A percentile compares a stretch with the other conserved stretches of the same genome.
phyloP scores from a whole-genome alignment of 2,888 invertebrate species.

The Biston stratarius region DNA sequence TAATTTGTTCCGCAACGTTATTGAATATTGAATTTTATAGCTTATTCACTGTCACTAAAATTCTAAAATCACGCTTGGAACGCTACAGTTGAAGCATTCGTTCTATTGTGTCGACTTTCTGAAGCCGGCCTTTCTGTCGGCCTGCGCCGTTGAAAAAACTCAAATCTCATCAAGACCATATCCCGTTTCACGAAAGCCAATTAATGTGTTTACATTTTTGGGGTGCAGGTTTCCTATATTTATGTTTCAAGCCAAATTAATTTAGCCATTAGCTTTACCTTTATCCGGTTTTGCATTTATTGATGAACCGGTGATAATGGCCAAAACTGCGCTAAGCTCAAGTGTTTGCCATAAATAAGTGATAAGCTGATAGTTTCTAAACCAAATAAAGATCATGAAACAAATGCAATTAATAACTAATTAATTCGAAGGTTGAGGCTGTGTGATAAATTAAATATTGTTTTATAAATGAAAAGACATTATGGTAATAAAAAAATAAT shows the following conservation, averaged over 20 bases:
- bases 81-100: too few relatives aligned
- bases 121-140: too few relatives aligned
- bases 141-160: too few relatives aligned
- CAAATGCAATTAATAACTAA: neutral
- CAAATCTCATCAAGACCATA: too few relatives aligned
- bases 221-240: conserved; percentile 1
- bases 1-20: too few relatives aligned
- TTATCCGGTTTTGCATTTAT: conserved; percentile 14
- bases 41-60: too few relatives aligned
- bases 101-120: too few relatives aligned
- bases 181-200: neutral
- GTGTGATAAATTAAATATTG: conserved; percentile 8
- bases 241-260: conserved; percentile 23
- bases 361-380: conserved; percentile 14
- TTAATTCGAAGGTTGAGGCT: neutral
- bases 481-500: neutral
- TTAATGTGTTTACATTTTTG: too few relatives aligned
- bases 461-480: conserved; percentile 1
- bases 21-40: too few relatives aligned
- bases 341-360: conserved; percentile 22
- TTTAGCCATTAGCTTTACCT: conserved; percentile 12
- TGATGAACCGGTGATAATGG: conserved; percentile 2
- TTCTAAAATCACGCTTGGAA: too few relatives aligned
- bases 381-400: conserved; percentile 1
- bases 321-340: conserved; percentile 14